phyloP scores from a whole-genome alignment of 2,113 vertebrate species.

The Girardinichthys multiradiatus region DNA sequence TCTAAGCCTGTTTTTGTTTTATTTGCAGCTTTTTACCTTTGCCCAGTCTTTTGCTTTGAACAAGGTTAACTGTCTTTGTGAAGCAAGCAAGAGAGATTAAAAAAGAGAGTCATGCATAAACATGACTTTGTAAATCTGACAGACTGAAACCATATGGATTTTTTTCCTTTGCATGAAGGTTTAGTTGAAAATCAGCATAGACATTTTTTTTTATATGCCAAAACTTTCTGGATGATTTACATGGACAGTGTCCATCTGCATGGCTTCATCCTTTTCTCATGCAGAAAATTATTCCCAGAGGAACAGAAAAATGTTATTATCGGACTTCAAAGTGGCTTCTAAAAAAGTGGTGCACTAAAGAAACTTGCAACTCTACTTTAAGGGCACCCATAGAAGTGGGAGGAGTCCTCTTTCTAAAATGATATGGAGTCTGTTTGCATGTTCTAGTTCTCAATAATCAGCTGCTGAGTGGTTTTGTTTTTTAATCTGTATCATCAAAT shows the following conservation, averaged over 20 bases:
- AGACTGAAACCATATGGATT: not conserved
- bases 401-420: not conserved
- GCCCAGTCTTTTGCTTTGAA: not conserved
- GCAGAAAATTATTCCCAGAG: not conserved
- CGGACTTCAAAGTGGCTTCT: not conserved
- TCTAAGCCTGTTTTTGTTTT: not conserved
- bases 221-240: not conserved
- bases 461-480: not conserved
- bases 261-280: not conserved
- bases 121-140: not conserved
- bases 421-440: not conserved
- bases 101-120: not conserved
- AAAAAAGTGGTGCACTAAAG: not conserved
- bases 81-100: not conserved
- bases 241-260: not conserved
- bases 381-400: not conserved
- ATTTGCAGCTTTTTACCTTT: not conserved
- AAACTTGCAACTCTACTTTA: not conserved
- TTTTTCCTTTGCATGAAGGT: not conserved
- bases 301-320: not conserved
- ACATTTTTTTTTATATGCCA: not conserved
- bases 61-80: not conserved
- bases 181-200: not conserved
- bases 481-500: not conserved
- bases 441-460: not conserved